A percentile compares a stretch with the other conserved stretches of the same genome.
Evolutionary conservation across 2,797 vertebrate genomes (phyloP).

Genomic region (Danio choprae): DNA sequence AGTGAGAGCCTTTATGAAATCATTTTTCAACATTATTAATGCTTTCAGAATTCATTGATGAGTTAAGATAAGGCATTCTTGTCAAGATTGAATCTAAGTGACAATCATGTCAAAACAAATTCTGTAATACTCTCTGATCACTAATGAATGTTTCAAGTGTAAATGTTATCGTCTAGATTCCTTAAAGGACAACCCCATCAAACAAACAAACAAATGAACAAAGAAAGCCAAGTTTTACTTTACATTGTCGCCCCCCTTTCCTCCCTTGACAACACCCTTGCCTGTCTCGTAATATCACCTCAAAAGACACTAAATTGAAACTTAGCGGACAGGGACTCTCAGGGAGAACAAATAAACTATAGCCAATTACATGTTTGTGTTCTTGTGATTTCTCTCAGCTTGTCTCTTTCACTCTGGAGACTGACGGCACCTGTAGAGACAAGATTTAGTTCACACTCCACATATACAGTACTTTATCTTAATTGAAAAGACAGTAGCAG

Average conservation of each 20-base stretch:
- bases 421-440: background rate
- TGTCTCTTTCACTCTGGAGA: conserved; percentile 7
- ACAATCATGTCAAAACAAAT: conserved; percentile 25
- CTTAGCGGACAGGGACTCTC: conserved; percentile 6
- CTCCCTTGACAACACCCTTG: background rate
- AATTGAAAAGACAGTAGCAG: background rate
- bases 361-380: background rate
- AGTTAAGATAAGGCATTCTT: conserved; percentile 36
- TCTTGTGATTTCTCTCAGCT: background rate
- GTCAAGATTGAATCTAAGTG: conserved; percentile 35
- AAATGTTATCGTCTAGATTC: background rate
- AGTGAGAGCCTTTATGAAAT: conserved; percentile 23
- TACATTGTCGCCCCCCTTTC: background rate
- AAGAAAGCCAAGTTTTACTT: background rate
- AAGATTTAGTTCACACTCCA: background rate
- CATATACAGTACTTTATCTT: background rate
- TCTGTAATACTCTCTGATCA: background rate
- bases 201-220: no score
- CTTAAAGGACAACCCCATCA: no score
- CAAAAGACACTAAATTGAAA: background rate
- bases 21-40: conserved; percentile 26
- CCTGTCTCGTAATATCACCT: background rate
- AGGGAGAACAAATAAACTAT: conserved; percentile 8
- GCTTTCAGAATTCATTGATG: conserved; percentile 27
- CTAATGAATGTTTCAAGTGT: background rate